Percentiles rank a stretch among this genome's conserved stretches.
Conservation (phyloP, 2,888 invertebrate species). For the Calephelis perditalis region DNA sequence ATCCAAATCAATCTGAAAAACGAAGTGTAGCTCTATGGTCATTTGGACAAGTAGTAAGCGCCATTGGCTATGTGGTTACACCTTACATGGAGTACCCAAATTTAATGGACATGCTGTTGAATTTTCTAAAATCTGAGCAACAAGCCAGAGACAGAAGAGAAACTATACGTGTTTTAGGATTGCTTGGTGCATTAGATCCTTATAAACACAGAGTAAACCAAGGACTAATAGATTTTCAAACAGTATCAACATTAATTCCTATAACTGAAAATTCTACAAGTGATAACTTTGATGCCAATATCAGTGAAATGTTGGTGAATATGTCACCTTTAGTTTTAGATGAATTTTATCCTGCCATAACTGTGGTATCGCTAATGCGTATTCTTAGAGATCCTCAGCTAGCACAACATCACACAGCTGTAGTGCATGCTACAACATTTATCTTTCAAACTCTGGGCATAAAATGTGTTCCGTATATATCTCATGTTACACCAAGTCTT, state of each 20-base stretch:
- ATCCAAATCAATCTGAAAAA: constrained; percentile 95
- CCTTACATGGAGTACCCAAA: constrained; percentile 97
- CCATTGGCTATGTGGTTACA: constrained; percentile 96
- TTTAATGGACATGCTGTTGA: constrained; percentile 93
- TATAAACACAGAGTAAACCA: constrained; percentile 98
- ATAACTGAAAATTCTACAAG: constrained; percentile 83
- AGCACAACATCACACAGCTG: constrained; percentile 94
- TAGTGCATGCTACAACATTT: constrained; percentile 96
- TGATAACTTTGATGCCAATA: constrained; percentile 78
- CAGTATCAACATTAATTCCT: constrained; percentile 88
- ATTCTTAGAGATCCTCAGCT: constrained; percentile 95
- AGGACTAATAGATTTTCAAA: constrained; percentile 93
- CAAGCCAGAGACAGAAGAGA: constrained; percentile 90
- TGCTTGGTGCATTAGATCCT: constrained; percentile 98
- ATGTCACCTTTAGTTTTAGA: constrained; percentile 93
- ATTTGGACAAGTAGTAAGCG: constrained; percentile 96
- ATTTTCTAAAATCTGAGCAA: constrained; percentile 97
- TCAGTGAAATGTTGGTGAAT: constrained; percentile 95
- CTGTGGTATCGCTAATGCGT: constrained; percentile 95
- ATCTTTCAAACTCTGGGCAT: constrained; percentile 97
- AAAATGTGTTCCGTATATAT: constrained; percentile 94
- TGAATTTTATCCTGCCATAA: constrained; percentile 98
- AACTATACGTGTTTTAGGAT: constrained; percentile 95
- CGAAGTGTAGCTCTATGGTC: constrained; percentile 97
- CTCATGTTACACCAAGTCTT: constrained; percentile 92